Percentiles rank a stretch among this genome's conserved stretches.
phyloP scores from a whole-genome alignment of 2,888 invertebrate species.

The Therioaphis trifolii region DNA sequence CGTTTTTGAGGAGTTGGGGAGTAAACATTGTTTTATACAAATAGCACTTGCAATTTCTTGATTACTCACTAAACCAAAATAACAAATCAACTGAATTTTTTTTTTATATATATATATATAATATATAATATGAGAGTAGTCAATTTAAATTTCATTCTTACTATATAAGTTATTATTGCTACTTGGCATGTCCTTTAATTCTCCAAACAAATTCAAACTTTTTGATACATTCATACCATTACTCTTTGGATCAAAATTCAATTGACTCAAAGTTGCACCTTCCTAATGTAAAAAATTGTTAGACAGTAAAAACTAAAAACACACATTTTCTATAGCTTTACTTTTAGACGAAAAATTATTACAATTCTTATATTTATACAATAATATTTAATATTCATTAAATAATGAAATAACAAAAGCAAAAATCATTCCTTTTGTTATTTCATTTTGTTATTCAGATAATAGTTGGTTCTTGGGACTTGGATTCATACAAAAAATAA shows the following conservation, averaged over 20 bases:
- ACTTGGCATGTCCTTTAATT: slow-evolving; percentile 33
- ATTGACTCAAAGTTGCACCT: slow-evolving; percentile 43
- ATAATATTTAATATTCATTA: no score
- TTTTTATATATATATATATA: not conserved
- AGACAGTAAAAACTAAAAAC: not conserved
- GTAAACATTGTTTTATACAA: slow-evolving; percentile 48
- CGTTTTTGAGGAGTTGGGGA: slow-evolving; percentile 19
- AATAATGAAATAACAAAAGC: no score
- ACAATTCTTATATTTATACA: no score
- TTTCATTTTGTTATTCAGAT: no score
- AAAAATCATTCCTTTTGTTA: no score
- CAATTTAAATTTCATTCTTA: not conserved
- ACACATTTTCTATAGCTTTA: no score
- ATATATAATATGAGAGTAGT: not conserved
- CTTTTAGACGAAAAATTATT: no score
- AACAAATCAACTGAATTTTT: not conserved
- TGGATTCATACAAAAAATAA: no score
- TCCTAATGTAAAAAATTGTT: slow-evolving; percentile 23
- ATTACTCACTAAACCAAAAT: slow-evolving; percentile 29
- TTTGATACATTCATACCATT: slow-evolving; percentile 54
- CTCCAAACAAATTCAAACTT: slow-evolving; percentile 58
- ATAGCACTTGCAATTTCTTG: slow-evolving; percentile 49
- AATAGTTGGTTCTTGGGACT: no score
- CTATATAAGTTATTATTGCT: slow-evolving; percentile 24
- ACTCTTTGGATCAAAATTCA: slow-evolving; percentile 58